These are phyloP conservation scores for Bergia sp. DNA, from an alignment of 92 coral and sea anemone genomes.

Conservation along the genomic window DNA sequence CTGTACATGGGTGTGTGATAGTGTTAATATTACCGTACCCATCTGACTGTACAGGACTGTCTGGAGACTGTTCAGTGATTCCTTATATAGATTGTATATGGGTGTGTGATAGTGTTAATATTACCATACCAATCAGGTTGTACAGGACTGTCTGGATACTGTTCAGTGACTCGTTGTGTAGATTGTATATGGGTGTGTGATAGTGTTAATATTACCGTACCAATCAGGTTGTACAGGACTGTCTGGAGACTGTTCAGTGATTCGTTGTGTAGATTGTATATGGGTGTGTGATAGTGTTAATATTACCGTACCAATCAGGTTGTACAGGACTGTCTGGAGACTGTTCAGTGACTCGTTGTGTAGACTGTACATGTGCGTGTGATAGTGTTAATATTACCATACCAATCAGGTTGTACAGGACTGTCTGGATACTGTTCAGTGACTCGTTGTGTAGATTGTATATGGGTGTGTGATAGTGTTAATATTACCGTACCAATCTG, in stretches of 20 bases:
- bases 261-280: not conserved
- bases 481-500: constrained; percentile 52
- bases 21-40: constrained; percentile 34
- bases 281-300: not conserved
- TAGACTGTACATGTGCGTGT: no score
- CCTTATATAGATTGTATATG: not conserved
- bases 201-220: constrained; percentile 15
- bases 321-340: constrained; percentile 31
- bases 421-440: constrained; percentile 40
- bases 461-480: not conserved
- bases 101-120: not conserved
- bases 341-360: constrained; percentile 33
- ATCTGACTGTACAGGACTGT: constrained; percentile 57
- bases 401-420: constrained; percentile 60
- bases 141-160: constrained; percentile 49
- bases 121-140: constrained; percentile 54
- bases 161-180: not conserved
- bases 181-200: not conserved
- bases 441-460: not conserved
- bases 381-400: not conserved
- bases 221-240: constrained; percentile 48
- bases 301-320: constrained; percentile 43
- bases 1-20: no score
- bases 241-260: not conserved
- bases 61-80: constrained; percentile 17